phyloP scores from a whole-genome alignment of 2,888 invertebrate genomes.

The Polyommatus iphigenia region DNA sequence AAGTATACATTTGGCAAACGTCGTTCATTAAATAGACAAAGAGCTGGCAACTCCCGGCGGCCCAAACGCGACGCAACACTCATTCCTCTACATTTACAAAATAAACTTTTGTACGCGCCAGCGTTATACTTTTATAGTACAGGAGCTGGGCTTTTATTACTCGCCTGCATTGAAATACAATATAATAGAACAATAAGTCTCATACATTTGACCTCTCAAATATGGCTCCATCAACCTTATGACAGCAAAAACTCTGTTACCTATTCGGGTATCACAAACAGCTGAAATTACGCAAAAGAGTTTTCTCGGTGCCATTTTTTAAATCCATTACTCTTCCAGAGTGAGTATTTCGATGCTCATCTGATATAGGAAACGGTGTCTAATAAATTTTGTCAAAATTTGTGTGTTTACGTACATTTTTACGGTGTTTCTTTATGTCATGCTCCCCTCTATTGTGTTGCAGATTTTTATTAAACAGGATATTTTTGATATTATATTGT shows the following conservation, averaged over 20 bases:
- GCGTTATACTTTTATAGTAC: constrained; percentile 33
- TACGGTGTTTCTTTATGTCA: constrained; percentile 16
- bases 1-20: constrained; percentile 40
- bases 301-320: neutral
- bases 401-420: constrained; percentile 32
- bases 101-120: constrained; percentile 49
- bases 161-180: neutral
- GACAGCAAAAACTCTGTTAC: too few relatives aligned
- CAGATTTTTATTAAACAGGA: constrained; percentile 25
- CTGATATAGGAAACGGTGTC: constrained; percentile 30
- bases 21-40: constrained; percentile 42
- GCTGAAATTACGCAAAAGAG: too few relatives aligned
- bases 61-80: constrained; percentile 43
- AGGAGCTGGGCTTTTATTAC: constrained; percentile 33
- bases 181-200: neutral
- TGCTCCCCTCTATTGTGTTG: neutral
- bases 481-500: neutral
- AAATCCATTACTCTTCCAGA: neutral
- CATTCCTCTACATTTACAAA: constrained; percentile 56
- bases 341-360: neutral
- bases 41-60: constrained; percentile 39
- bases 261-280: too few relatives aligned
- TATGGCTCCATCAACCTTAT: too few relatives aligned
- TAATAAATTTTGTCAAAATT: constrained; percentile 30
- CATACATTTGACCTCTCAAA: too few relatives aligned